phyloP scores from a whole-genome alignment of 2,888 invertebrate genomes.

The Xanthorhoe spadicearia region DNA sequence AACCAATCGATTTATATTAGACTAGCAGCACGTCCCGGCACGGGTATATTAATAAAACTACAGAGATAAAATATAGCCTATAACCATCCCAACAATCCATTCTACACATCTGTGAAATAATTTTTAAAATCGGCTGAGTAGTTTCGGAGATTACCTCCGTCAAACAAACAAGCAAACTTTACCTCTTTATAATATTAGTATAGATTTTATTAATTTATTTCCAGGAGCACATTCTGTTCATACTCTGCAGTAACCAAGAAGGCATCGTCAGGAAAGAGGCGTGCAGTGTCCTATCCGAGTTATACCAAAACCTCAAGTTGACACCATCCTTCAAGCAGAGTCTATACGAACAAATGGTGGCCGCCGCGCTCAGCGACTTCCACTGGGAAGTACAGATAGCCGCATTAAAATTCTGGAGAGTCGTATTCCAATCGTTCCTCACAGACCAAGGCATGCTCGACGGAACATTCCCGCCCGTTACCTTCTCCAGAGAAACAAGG shows the following conservation, averaged over 20 bases:
- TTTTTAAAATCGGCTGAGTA: no score
- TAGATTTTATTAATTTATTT: conserved; percentile 20
- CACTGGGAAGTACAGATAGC: conserved; percentile 93
- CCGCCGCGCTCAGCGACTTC: conserved; percentile 88
- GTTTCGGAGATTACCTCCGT: no score
- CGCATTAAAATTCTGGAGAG: conserved; percentile 89
- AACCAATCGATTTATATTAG: no score
- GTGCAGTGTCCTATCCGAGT: conserved; percentile 86
- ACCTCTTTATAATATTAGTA: no score
- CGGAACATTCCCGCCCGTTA: conserved; percentile 90
- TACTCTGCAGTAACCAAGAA: conserved; percentile 88
- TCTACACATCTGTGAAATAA: no score
- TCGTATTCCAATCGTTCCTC: conserved; percentile 87
- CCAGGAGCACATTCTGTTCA: conserved; percentile 82
- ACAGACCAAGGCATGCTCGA: conserved; percentile 93
- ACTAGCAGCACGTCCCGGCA: no score
- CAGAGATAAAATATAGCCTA: no score
- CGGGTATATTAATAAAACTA: no score
- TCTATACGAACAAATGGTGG: conserved; percentile 87
- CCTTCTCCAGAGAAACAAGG: conserved; percentile 90
- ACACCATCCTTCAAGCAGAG: conserved; percentile 78
- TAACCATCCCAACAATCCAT: no score
- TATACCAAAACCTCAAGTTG: conserved; percentile 88
- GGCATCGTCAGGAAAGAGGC: conserved; percentile 91
- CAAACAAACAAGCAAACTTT: no score